Evolutionary conservation across 2,113 vertebrate genomes (phyloP), one percentile per base, ranked within the genome.

Genomic region (Petroica traversi): DNA sequence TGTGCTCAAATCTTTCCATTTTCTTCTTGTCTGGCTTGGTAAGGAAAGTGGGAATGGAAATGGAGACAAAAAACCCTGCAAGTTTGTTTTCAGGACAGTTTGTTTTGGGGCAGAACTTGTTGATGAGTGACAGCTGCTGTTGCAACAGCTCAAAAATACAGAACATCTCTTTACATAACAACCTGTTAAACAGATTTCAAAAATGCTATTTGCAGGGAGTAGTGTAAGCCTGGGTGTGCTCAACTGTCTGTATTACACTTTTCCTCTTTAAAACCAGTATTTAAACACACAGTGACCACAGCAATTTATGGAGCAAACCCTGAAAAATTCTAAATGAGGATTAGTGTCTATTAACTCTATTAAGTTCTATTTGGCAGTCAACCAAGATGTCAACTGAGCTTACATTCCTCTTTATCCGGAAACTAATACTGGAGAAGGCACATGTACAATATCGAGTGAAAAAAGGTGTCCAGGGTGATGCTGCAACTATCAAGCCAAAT

Each of bases 261-360:
- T 73, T 80, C 28, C 33, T 88, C 34, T 76, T 76, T 87, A 82
- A 79, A 94, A 55, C 1, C 49, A 54, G 22, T 33, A 77, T 67
- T 88, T 80, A 69, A 89, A 46, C 14, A 63, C n/a, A 76, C 34
- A n/a, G 24, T 67, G 57, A 55, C 68, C 43, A 67, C 43, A 86
- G 48, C 59, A 88, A 84, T 81, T 94, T 89, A 91, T 78, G 86
- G 80, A 91, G 40, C 15, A 93, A 93, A 88, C 43, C n/a, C 40
- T 77, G 73, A 86, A 94, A 97, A 86, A 78, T 81, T 95, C 48
- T 93, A 92, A 81, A 93, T 93, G 38, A 17, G 86, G 88, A 95
- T 95, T 95, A 93, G 62, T 85, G 79, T 90, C 88, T 93, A 90
- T 93, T 95, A 95, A 86, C 79, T 93, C 63, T 77, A 92, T 91